Percentiles rank a stretch among this genome's conserved stretches.
Conservation (phyloP, 2,113 vertebrate species). For the Machaerirhynchus nigripectus region DNA sequence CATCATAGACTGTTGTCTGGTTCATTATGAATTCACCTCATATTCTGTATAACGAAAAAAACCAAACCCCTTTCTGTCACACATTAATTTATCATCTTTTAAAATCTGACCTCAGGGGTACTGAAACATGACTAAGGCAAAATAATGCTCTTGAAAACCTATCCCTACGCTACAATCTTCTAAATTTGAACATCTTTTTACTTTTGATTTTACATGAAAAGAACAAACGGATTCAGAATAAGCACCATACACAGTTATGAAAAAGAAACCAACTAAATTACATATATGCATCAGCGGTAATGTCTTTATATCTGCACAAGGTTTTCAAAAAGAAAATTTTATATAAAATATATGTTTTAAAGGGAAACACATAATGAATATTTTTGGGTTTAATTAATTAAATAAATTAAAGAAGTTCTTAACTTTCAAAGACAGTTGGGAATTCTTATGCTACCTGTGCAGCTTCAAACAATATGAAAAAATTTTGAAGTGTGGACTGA, state of each 20-base stretch:
- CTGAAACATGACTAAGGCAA: not conserved
- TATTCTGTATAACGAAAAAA: not conserved
- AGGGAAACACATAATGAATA: not conserved
- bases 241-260: not conserved
- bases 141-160: not conserved
- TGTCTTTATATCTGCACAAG: not conserved
- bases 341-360: not conserved
- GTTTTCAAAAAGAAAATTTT: not conserved
- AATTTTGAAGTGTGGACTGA: not conserved
- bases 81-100: not conserved
- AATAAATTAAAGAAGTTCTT: not conserved
- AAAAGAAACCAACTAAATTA: not conserved
- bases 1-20: not conserved
- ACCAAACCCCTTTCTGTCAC: not conserved
- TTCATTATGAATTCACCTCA: not conserved
- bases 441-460: not conserved
- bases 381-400: not conserved
- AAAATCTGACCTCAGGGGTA: not conserved
- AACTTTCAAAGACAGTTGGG: not conserved
- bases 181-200: not conserved
- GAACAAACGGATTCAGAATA: not conserved
- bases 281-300: not conserved
- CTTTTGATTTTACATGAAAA: not conserved
- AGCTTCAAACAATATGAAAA: not conserved
- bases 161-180: not conserved